phyloP scores from a whole-genome alignment of 2,888 invertebrate species.

The Muschampia plurimacula region DNA sequence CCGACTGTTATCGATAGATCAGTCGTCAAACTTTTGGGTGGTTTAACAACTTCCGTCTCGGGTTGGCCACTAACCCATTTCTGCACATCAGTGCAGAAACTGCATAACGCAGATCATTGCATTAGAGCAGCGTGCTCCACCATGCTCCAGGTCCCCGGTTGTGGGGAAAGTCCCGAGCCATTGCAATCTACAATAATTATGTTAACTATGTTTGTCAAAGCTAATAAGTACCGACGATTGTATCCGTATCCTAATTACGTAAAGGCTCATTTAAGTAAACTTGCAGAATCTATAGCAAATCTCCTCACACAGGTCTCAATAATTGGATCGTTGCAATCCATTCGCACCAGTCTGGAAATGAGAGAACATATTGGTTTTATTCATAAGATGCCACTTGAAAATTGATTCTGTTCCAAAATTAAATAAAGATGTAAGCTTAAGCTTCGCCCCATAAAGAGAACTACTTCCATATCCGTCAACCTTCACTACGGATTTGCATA shows the following conservation, averaged over 20 bases:
- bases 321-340: neutral
- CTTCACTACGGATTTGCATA: slow-evolving; percentile 64
- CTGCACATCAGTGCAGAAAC: no score
- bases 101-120: no score
- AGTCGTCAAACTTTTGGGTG: no score
- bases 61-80: no score
- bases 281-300: neutral
- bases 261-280: neutral
- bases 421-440: slow-evolving; percentile 35
- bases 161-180: no score
- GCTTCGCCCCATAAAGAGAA: slow-evolving; percentile 28
- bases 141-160: no score
- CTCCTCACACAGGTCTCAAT: neutral
- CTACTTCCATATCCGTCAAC: slow-evolving; percentile 56
- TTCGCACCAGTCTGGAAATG: slow-evolving; percentile 20
- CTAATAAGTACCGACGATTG: neutral
- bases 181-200: no score
- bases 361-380: slow-evolving; percentile 32
- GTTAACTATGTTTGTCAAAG: no score
- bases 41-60: no score
- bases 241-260: neutral
- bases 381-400: slow-evolving; percentile 20
- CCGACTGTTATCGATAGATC: no score
- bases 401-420: slow-evolving; percentile 25
- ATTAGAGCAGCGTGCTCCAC: no score